These are phyloP conservation scores for Lanistes nyassanus DNA, from an alignment of 1,140 invertebrate species.

Conservation along the genomic window DNA sequence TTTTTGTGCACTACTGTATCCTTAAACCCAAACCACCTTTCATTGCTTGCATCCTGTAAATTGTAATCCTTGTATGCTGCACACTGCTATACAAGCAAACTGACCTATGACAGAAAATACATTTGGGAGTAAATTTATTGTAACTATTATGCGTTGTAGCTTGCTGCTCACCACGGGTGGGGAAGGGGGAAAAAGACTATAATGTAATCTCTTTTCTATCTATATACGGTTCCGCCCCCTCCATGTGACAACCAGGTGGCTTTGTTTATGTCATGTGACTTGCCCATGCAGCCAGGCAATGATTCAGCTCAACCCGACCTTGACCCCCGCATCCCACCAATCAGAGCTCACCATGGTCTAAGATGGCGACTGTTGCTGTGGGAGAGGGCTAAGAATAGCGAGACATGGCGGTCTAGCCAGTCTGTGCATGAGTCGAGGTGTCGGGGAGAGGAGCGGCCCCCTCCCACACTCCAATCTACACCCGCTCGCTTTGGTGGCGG, in stretches of 20 bases:
- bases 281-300: constrained; percentile 28
- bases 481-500: constrained; percentile 6
- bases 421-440: constrained; percentile 16
- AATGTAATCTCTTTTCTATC: neutral
- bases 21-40: no score
- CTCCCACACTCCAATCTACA: constrained; percentile 2
- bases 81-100: neutral
- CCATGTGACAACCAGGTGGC: constrained; percentile 42
- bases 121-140: no score
- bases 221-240: neutral
- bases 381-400: constrained; percentile 39
- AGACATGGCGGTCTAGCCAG: constrained; percentile 24
- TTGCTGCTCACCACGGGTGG: neutral
- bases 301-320: constrained; percentile 37
- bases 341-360: constrained; percentile 26
- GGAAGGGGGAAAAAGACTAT: neutral
- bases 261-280: constrained; percentile 46
- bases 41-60: no score
- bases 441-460: neutral
- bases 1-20: no score
- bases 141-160: neutral
- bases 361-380: constrained; percentile 40
- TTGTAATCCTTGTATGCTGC: no score
- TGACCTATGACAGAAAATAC: neutral
- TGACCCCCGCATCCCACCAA: constrained; percentile 31